Evolutionary conservation across 2,113 vertebrate genomes (phyloP).

Genomic region (Empidonax alnorum): DNA sequence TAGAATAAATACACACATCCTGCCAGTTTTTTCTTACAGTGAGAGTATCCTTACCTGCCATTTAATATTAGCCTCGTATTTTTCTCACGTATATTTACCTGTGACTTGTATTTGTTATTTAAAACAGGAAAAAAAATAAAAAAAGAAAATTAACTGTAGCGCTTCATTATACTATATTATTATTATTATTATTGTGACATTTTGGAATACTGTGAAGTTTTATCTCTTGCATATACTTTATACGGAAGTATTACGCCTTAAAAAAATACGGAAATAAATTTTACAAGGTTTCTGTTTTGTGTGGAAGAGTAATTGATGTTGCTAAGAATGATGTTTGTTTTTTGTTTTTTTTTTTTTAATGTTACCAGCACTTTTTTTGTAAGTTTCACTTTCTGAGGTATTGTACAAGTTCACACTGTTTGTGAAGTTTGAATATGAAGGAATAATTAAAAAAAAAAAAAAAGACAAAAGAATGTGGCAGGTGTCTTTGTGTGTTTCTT

Average conservation of each 20-base stretch:
- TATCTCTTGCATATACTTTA: slow-evolving; percentile 92
- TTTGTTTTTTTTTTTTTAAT: slow-evolving; percentile 82
- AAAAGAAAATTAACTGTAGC: slow-evolving; percentile 88
- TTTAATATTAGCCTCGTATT: slow-evolving; percentile 90
- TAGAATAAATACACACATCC: slow-evolving; percentile 88
- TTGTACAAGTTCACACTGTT: slow-evolving; percentile 90
- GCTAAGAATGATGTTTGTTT: slow-evolving; percentile 89
- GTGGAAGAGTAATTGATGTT: slow-evolving; percentile 90
- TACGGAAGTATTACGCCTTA: slow-evolving; percentile 90
- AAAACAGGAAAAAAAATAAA: slow-evolving; percentile 81
- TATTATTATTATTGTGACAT: slow-evolving; percentile 88
- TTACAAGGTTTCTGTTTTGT: slow-evolving; percentile 91
- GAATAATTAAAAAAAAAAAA: slow-evolving; percentile 83
- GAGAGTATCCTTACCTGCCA: slow-evolving; percentile 89
- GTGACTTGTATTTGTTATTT: slow-evolving; percentile 91
- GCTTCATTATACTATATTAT: slow-evolving; percentile 89
- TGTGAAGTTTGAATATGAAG: slow-evolving; percentile 91
- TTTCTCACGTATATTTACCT: slow-evolving; percentile 91
- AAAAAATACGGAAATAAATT: slow-evolving; percentile 88
- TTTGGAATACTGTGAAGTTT: slow-evolving; percentile 91
- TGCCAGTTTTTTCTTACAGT: slow-evolving; percentile 89
- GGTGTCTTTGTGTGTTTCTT: slow-evolving; percentile 51
- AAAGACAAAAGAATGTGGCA: slow-evolving; percentile 63
- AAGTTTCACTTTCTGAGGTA: slow-evolving; percentile 90
- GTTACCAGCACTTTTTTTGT: slow-evolving; percentile 90